phyloP scores from a whole-genome alignment of 2,888 invertebrate species.

The Aphodius sticticus region DNA sequence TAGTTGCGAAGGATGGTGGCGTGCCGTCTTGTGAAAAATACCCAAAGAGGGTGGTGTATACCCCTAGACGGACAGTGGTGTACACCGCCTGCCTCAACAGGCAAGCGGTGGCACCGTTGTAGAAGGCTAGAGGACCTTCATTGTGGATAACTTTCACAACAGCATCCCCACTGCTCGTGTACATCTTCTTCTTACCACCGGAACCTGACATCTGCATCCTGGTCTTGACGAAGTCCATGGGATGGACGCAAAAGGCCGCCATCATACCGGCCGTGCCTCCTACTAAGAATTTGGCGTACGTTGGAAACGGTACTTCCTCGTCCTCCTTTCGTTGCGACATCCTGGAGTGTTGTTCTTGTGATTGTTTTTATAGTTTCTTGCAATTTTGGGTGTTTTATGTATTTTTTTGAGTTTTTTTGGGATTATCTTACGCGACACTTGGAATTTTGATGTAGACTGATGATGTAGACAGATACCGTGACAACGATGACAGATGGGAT shows the following conservation, averaged over 20 bases:
- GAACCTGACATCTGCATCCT: constrained; percentile 22
- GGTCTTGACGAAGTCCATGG: constrained; percentile 22
- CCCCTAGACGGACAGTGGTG: constrained; percentile 94
- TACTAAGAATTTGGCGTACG: constrained; percentile 17
- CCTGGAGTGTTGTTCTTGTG: not conserved
- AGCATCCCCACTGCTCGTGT: not conserved
- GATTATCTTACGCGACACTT: not conserved
- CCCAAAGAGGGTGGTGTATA: constrained; percentile 92
- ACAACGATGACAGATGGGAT: not conserved
- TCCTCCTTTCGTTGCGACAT: not conserved
- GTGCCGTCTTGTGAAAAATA: constrained; percentile 64
- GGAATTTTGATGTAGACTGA: not conserved
- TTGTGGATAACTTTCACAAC: constrained; percentile 6
- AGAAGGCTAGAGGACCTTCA: constrained; percentile 79
- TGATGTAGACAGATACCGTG: not conserved
- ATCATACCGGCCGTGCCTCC: constrained; percentile 16
- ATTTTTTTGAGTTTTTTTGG: not conserved
- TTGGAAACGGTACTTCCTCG: constrained; percentile 8
- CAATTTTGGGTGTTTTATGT: not conserved
- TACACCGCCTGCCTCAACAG: constrained; percentile 96
- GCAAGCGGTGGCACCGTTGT: constrained; percentile 92
- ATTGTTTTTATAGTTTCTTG: not conserved
- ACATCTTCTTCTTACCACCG: constrained; percentile 19
- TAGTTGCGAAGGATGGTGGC: constrained; percentile 81
- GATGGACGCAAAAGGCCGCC: constrained; percentile 13